These are phyloP conservation scores for Isaurus tuberculatus DNA, from an alignment of 92 coral and sea anemone species.

Conservation along the genomic window DNA sequence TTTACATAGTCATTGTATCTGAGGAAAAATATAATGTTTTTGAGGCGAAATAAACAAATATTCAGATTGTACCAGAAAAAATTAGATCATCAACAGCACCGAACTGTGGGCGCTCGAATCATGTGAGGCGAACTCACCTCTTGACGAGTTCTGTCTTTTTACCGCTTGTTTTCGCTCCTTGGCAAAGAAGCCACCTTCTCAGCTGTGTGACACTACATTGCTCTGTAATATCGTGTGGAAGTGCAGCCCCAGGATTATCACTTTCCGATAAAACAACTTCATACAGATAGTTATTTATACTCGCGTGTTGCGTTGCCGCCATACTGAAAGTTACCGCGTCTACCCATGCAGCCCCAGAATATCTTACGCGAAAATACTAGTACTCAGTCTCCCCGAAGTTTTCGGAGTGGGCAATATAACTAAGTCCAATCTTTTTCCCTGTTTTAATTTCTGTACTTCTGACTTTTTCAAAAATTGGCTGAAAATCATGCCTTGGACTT, in stretches of 20 bases:
- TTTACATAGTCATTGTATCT: slow-evolving; percentile 25
- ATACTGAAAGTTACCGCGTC: slow-evolving; percentile 3
- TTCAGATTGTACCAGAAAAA: background rate
- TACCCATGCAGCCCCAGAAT: background rate
- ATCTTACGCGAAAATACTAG: background rate
- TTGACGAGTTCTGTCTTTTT: slow-evolving; percentile 16
- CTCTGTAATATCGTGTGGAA: background rate
- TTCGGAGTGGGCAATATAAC: background rate
- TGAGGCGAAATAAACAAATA: background rate
- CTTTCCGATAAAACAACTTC: slow-evolving; percentile 9
- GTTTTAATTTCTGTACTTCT: too few species aligned
- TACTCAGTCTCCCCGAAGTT: background rate
- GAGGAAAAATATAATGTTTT: background rate
- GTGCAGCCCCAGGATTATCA: background rate
- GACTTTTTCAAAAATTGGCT: too few species aligned
- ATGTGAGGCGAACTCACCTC: slow-evolving; percentile 5
- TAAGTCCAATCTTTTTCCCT: too few species aligned
- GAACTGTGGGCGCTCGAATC: background rate
- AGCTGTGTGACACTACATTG: slow-evolving; percentile 8
- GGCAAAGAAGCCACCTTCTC: slow-evolving; percentile 15
- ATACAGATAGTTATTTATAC: slow-evolving; percentile 1
- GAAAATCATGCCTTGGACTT: too few species aligned
- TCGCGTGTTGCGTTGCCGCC: background rate
- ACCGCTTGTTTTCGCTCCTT: slow-evolving; percentile 3
- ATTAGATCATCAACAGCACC: background rate